Evolutionary conservation across 2,797 vertebrate species (phyloP).

Genomic region (Chromobotia macracanthus): DNA sequence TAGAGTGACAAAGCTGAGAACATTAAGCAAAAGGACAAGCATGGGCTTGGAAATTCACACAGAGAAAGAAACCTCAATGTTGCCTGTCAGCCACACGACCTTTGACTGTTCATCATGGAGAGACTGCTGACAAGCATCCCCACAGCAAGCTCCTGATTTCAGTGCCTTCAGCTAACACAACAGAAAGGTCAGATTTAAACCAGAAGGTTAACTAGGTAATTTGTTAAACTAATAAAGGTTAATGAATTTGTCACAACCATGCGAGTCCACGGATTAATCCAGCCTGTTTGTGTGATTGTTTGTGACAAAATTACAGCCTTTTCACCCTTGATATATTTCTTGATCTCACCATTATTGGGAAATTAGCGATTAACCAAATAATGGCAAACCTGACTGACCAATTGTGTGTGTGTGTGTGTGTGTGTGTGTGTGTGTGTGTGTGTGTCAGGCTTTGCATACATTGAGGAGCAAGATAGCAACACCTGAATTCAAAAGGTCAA

Average conservation of each 20-base stretch:
- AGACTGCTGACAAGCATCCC: constrained; percentile 11
- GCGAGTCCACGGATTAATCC: constrained; percentile 1
- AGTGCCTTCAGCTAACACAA: constrained; percentile 31
- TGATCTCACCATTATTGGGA: constrained; percentile 9
- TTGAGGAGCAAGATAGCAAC: not conserved
- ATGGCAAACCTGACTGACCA: not conserved
- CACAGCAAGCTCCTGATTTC: constrained; percentile 25
- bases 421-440: not conserved
- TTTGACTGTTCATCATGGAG: constrained; percentile 41
- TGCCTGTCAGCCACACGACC: constrained; percentile 42
- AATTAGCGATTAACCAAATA: constrained; percentile 36
- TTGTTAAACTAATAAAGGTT: constrained; percentile 49
- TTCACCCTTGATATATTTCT: constrained; percentile 6
- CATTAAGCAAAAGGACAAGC: not conserved
- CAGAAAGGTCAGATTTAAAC: constrained; percentile 46
- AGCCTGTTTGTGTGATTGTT: constrained; percentile 6
- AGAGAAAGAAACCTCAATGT: constrained; percentile 22
- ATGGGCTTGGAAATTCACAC: not conserved
- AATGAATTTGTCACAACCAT: constrained; percentile 18
- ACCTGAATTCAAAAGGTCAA: no score
- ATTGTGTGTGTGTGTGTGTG: not conserved
- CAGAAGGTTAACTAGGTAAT: constrained; percentile 43
- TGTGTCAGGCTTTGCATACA: no score
- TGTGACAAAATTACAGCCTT: constrained; percentile 2
- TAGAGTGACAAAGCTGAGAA: constrained; percentile 14